Conservation (phyloP, 2,797 vertebrate species). For the Mus minutoides region DNA sequence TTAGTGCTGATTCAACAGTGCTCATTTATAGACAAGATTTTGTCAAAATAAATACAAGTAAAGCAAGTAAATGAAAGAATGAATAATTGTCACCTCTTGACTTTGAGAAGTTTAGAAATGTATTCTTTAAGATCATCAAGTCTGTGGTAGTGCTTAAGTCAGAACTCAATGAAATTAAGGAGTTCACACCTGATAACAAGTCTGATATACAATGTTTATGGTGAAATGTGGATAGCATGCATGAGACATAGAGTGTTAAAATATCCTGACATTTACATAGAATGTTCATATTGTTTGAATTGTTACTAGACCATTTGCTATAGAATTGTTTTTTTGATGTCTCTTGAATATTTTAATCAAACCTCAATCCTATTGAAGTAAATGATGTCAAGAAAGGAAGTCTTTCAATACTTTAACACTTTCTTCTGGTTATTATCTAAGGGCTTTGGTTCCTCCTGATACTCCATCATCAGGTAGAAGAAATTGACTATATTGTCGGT, state of each 20-base stretch:
- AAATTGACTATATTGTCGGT: fast-evolving
- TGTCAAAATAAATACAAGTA: not conserved
- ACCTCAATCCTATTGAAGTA: not conserved
- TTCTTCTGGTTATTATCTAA: not conserved
- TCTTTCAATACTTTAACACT: not conserved
- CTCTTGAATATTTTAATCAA: too few species aligned
- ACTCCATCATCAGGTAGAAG: fast-evolving
- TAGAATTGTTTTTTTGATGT: too few species aligned
- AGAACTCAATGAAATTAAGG: not conserved
- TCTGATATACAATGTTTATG: not conserved
- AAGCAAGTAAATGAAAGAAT: not conserved
- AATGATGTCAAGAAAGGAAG: not conserved
- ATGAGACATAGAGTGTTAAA: not conserved
- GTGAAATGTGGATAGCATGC: not conserved
- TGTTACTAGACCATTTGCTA: not conserved
- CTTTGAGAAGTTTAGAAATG: not conserved
- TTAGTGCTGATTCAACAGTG: not conserved
- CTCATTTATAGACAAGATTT: not conserved
- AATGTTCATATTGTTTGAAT: not conserved
- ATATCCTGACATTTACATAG: not conserved
- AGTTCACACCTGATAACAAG: not conserved
- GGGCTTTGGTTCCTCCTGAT: not conserved
- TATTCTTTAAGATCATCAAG: not conserved
- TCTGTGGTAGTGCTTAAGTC: not conserved
- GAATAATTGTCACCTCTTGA: not conserved